These are phyloP conservation scores for Nibea albiflora DNA, from an alignment of 2,113 vertebrate genomes.

Conservation along the genomic window DNA sequence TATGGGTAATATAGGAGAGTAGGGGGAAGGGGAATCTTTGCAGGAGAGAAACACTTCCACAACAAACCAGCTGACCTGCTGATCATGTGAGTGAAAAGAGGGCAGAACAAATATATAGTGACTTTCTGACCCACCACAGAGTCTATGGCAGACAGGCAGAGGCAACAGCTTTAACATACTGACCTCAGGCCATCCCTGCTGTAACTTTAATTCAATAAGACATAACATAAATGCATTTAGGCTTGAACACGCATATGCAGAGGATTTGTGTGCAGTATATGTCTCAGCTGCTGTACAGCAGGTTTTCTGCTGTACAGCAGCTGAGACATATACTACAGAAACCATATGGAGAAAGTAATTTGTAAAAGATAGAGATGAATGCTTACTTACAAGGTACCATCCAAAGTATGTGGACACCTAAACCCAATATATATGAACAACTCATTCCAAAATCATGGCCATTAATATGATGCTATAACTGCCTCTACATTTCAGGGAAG, in stretches of 20 bases:
- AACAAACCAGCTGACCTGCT: slow-evolving; percentile 27
- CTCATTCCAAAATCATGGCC: not conserved
- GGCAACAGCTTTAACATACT: slow-evolving; percentile 25
- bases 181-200: slow-evolving; percentile 59
- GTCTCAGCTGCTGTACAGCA: slow-evolving; percentile 3
- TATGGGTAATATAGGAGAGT: not conserved
- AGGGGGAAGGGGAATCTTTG: not conserved
- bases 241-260: slow-evolving; percentile 8
- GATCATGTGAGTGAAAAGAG: slow-evolving; percentile 37
- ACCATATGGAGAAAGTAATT: not conserved
- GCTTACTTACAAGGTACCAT: not conserved
- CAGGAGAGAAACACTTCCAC: not conserved
- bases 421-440: not conserved
- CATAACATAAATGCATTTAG: slow-evolving; percentile 42
- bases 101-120: not conserved
- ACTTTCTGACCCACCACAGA: not conserved
- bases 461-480: not conserved
- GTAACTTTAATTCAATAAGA: slow-evolving; percentile 64
- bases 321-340: no score
- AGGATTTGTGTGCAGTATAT: slow-evolving; percentile 23
- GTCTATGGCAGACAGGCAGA: not conserved
- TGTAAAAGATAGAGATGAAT: not conserved
- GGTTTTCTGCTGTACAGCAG: not conserved
- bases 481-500: not conserved
- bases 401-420: not conserved